phyloP scores from a whole-genome alignment of 1,140 invertebrate species.

The Drosophila chauvacae region DNA sequence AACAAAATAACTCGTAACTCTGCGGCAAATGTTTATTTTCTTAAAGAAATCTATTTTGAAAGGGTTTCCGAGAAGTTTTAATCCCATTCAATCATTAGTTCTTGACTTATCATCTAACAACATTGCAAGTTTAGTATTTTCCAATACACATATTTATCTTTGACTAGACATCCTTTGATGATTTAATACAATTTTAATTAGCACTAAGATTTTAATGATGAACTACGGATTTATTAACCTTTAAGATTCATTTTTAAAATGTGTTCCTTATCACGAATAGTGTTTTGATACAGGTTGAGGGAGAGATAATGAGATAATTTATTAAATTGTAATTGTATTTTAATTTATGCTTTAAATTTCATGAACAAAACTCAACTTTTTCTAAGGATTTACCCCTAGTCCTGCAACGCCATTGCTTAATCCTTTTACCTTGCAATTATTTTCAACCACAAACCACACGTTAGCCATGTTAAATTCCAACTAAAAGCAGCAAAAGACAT shows the following conservation, averaged over 20 bases:
- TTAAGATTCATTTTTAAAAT: background rate
- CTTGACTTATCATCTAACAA: background rate
- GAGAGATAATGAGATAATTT: too few relatives aligned
- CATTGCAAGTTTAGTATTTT: background rate
- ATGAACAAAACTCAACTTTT: background rate
- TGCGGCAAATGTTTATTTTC: background rate
- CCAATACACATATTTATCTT: background rate
- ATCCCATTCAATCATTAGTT: background rate
- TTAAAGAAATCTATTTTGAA: background rate
- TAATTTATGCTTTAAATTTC: background rate
- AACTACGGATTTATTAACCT: background rate
- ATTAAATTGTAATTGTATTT: too few relatives aligned
- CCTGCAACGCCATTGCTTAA: too few relatives aligned
- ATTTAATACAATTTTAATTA: background rate
- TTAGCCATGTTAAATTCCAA: background rate
- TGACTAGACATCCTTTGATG: too few relatives aligned
- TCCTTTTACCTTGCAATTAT: too few relatives aligned
- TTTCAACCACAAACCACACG: background rate
- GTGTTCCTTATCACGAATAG: too few relatives aligned
- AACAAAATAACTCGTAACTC: background rate
- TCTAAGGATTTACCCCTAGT: too few relatives aligned
- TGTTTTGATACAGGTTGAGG: too few relatives aligned
- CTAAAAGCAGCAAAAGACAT: background rate
- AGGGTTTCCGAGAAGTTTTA: background rate
- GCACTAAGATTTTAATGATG: background rate